Base-by-base conservation (phyloP, 2,888 invertebrate species). In the Ditula angustiorana region DNA sequence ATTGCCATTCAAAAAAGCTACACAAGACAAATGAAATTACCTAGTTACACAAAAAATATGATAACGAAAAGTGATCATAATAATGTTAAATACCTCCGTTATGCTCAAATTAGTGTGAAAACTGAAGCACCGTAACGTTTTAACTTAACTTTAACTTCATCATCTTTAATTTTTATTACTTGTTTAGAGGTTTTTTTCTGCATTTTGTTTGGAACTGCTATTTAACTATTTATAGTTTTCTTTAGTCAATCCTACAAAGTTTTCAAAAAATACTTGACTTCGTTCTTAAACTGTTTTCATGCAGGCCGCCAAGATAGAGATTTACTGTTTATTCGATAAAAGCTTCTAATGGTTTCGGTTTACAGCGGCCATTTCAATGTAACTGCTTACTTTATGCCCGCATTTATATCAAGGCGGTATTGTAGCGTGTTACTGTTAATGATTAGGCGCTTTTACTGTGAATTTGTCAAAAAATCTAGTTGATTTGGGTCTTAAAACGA, bases 241-340 rank as follows among this genome's bases (percentile, higher is more conserved):
- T 11, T 49, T 16, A 28, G 28, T 26, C 10, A 21, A 11, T 33
- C 52, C 11, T 13, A 11, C 0, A 0, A 7, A 19, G 26, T 21
- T 2, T 13, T 16, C 5, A 59, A 30, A 50, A 23, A 44, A 21
- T 13, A n/a, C 16, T 44, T 44, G n/a, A 11, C 35, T 7, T 23
- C 2, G 23, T 0, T 7, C 11, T n/a, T 37, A 23, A 37, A 53
- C 23, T 13, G 13, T 26, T 16, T n/a, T 37, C 28, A 16, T 1
- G 13, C 35, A 28, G 41, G 23, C 13, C 13, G 13, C 47, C 24
- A 13, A 61, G 61, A 61, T 61, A 55, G 41, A 47, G 46, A 47
- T 55, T 55, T 61, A 61, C 53, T 46, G 61, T 46, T 61, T 44
- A 55, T 61, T 55, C 46, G 19, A 61, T 55, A 61, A 61, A 55